Percentiles rank a stretch among this genome's conserved stretches.
Evolutionary conservation across 2,113 vertebrate species (phyloP).

Genomic region (Otolemur garnettii): DNA sequence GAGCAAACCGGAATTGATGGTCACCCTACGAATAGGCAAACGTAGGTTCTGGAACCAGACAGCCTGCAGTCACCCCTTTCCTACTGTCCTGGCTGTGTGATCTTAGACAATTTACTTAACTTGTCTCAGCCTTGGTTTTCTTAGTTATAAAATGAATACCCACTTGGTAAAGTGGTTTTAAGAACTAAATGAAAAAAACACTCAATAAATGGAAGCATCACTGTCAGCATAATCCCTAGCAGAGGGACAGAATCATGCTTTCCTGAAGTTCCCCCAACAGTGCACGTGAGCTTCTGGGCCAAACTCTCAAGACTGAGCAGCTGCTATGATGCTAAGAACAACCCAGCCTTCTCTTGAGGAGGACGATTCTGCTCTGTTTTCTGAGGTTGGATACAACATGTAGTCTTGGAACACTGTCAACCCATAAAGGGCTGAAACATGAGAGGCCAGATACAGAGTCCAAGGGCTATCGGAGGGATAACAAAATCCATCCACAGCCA

Average conservation of each 20-base stretch:
- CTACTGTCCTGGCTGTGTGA: not conserved
- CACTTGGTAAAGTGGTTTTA: not conserved
- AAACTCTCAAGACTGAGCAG: not conserved
- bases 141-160: not conserved
- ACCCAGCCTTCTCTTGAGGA: not conserved
- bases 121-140: not conserved
- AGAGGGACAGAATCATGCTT: not conserved
- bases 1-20: not conserved
- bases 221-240: not conserved
- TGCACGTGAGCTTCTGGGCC: not conserved
- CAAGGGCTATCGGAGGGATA: not conserved
- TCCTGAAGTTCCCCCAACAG: not conserved
- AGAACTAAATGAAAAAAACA: conserved; percentile 1
- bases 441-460: not conserved
- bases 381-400: not conserved
- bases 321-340: not conserved
- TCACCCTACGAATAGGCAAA: not conserved
- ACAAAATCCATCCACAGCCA: not conserved
- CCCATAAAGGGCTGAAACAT: not conserved
- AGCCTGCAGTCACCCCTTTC: not conserved
- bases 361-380: not conserved
- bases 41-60: not conserved
- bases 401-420: not conserved
- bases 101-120: not conserved
- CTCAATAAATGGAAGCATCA: not conserved